Evolutionary conservation across 2,797 vertebrate genomes (phyloP).

Genomic region (Gadopsis bispinosus): DNA sequence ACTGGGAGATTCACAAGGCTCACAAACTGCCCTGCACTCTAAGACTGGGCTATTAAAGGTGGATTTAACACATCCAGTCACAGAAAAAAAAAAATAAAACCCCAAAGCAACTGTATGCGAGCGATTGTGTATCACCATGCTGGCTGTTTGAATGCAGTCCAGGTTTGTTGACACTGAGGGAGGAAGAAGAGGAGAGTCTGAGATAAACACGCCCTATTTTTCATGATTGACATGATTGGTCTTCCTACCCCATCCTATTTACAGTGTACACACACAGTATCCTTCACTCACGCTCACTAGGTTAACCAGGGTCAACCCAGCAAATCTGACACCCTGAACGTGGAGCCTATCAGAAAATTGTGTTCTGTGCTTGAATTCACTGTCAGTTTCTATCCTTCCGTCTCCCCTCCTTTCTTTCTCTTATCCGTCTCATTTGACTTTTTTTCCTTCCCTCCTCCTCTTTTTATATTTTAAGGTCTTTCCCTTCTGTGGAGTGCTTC

Average conservation of each 20-base stretch:
- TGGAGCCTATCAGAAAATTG: constrained; percentile 64
- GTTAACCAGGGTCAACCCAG: constrained; percentile 66
- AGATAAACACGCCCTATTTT: constrained; percentile 49
- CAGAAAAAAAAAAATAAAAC: too few species aligned
- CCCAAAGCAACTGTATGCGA: background rate
- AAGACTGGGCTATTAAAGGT: constrained; percentile 7
- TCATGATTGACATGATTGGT: constrained; percentile 41
- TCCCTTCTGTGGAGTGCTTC: constrained; percentile 18
- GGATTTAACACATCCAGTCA: constrained; percentile 16
- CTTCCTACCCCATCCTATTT: constrained; percentile 41
- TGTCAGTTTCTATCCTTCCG: background rate
- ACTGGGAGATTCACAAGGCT: constrained; percentile 28
- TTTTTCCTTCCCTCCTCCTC: background rate
- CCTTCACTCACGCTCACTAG: constrained; percentile 42
- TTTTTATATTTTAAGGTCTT: constrained; percentile 22
- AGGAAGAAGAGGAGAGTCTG: background rate
- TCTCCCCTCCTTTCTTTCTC: background rate
- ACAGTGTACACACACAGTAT: constrained; percentile 25
- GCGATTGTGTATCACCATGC: background rate
- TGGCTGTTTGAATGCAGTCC: background rate
- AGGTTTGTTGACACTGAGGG: constrained; percentile 18
- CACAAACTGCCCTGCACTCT: constrained; percentile 6
- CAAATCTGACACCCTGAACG: constrained; percentile 53
- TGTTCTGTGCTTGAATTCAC: constrained; percentile 32
- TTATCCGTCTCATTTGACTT: background rate